These are phyloP conservation scores for Myrmophylax atrothorax DNA, from an alignment of 2,113 vertebrate genomes.

Conservation along the genomic window DNA sequence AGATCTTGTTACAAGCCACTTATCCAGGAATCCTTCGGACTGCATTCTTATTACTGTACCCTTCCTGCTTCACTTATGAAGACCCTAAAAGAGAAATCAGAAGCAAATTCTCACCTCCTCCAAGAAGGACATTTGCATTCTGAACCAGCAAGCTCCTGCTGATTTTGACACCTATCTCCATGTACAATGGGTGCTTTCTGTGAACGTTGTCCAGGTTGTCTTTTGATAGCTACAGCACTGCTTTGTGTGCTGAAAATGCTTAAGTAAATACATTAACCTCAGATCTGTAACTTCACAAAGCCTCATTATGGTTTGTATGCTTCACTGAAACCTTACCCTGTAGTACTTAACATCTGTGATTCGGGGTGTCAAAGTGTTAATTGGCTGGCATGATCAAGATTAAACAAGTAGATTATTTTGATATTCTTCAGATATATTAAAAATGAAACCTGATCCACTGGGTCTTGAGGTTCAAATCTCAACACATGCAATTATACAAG, in stretches of 20 bases:
- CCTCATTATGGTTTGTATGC: neutral
- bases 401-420: slow-evolving; percentile 65
- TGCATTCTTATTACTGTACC: neutral
- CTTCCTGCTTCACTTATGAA: neutral
- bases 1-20: neutral
- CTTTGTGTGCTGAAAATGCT: neutral
- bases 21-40: neutral
- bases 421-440: slow-evolving; percentile 68
- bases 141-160: neutral
- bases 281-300: slow-evolving; percentile 25
- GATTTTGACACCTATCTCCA: rapidly evolving
- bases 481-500: slow-evolving; percentile 58
- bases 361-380: slow-evolving; percentile 58
- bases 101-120: neutral
- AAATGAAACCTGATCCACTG: slow-evolving; percentile 60
- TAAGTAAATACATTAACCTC: neutral
- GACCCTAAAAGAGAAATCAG: neutral
- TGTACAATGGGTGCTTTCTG: neutral
- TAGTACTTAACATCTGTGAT: slow-evolving; percentile 1
- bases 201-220: neutral
- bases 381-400: slow-evolving; percentile 51
- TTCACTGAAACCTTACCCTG: slow-evolving; percentile 34
- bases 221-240: neutral
- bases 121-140: neutral
- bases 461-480: slow-evolving; percentile 42